Evolutionary conservation across 2,888 invertebrate species (phyloP).

Genomic region (Phymatocera aterrima): DNA sequence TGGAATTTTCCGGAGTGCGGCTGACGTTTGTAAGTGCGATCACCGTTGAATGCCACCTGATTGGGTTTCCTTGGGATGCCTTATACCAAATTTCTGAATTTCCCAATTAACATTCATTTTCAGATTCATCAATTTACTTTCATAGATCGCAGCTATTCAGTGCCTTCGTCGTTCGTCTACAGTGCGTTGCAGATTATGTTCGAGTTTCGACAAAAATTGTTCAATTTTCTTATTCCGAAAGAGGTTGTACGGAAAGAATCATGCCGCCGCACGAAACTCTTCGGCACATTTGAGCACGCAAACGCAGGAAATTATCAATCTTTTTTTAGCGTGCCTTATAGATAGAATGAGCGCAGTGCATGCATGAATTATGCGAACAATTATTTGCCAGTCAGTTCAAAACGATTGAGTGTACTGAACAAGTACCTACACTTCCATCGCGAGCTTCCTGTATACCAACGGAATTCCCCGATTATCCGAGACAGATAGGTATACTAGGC

Average conservation of each 20-base stretch:
- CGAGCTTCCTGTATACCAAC: too few relatives aligned
- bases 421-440: too few relatives aligned
- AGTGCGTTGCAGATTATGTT: background rate
- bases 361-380: too few relatives aligned
- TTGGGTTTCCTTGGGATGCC: slow-evolving; percentile 3
- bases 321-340: too few relatives aligned
- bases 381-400: too few relatives aligned
- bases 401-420: too few relatives aligned
- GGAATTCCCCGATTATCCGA: too few relatives aligned
- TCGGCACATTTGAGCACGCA: too few relatives aligned
- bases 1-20: background rate
- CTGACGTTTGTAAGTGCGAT: background rate
- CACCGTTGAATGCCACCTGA: slow-evolving; percentile 11
- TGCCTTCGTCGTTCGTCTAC: background rate
- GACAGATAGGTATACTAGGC: too few relatives aligned
- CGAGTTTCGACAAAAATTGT: background rate
- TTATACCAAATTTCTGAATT: background rate
- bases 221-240: background rate
- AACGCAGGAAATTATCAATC: too few relatives aligned
- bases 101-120: slow-evolving; percentile 15
- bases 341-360: too few relatives aligned
- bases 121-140: background rate
- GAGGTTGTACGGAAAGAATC: background rate
- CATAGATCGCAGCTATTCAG: background rate
- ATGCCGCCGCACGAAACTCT: too few relatives aligned